Evolutionary conservation across 2,113 vertebrate species (phyloP).

Genomic region (Desmodus rotundus): DNA sequence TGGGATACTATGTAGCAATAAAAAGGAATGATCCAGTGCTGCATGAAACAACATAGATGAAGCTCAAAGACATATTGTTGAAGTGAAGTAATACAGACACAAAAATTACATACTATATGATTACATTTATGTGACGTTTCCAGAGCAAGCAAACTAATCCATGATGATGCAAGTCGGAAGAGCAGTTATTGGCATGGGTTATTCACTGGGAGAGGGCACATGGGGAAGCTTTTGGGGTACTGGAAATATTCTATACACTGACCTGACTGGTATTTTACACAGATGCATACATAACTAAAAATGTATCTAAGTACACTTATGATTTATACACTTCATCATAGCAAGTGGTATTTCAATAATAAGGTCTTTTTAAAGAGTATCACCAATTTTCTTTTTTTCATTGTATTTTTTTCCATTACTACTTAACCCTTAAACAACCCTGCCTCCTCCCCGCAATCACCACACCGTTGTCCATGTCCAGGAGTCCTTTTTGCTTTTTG

Average conservation of each 20-base stretch:
- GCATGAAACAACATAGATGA: background rate
- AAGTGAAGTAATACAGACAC: background rate
- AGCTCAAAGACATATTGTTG: background rate
- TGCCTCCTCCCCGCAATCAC: no score
- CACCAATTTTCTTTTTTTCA: background rate
- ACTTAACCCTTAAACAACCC: no score
- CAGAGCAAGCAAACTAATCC: background rate
- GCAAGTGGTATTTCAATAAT: background rate
- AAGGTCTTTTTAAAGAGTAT: background rate
- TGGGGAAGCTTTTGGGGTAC: background rate
- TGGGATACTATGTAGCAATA: background rate
- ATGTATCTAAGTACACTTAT: background rate
- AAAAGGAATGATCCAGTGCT: background rate
- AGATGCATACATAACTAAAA: background rate
- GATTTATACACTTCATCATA: background rate
- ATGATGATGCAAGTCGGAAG: background rate
- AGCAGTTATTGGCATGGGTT: background rate
- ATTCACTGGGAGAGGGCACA: background rate
- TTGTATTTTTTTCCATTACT: no score
- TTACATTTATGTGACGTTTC: background rate
- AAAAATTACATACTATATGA: background rate
- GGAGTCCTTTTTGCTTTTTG: no score
- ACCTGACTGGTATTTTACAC: background rate
- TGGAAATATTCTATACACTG: background rate
- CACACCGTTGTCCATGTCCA: no score